These are phyloP conservation scores for Hydropsyche betteni DNA, from an alignment of 2,888 invertebrate species.

Conservation along the genomic window DNA sequence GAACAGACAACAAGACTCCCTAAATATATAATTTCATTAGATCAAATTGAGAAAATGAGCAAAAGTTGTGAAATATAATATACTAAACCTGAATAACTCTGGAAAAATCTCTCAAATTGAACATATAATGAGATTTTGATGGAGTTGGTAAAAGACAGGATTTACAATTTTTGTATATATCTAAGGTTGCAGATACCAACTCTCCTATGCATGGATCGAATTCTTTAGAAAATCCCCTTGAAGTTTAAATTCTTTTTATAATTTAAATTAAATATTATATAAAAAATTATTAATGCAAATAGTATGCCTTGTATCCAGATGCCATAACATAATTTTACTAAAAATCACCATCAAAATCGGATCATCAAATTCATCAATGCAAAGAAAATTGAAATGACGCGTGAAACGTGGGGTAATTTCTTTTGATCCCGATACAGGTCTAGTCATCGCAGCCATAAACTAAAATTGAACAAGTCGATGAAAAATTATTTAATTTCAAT, in stretches of 20 bases:
- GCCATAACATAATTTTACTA: slow-evolving; percentile 92
- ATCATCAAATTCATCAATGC: slow-evolving; percentile 91
- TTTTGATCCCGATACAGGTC: slow-evolving; percentile 82
- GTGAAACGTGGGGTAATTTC: slow-evolving; percentile 86
- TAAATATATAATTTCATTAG: slow-evolving; percentile 56
- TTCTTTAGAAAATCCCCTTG: slow-evolving; percentile 90
- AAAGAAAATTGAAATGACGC: slow-evolving; percentile 84
- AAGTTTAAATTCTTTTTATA: slow-evolving; percentile 43
- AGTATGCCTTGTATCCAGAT: slow-evolving; percentile 86
- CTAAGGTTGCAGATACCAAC: slow-evolving; percentile 85
- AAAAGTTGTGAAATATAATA: slow-evolving; percentile 26
- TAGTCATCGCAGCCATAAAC: slow-evolving; percentile 88
- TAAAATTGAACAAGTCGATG: slow-evolving; percentile 57
- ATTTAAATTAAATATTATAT: slow-evolving; percentile 28
- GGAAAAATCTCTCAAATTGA: slow-evolving; percentile 93
- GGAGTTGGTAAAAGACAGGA: slow-evolving; percentile 90
- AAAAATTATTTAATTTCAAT: slow-evolving; percentile 27
- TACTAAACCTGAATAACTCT: slow-evolving; percentile 82
- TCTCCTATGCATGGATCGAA: slow-evolving; percentile 93
- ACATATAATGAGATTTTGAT: slow-evolving; percentile 92
- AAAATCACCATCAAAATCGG: slow-evolving; percentile 85
- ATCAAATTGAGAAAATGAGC: slow-evolving; percentile 1
- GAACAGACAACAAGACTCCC: slow-evolving; percentile 91
- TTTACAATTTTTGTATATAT: slow-evolving; percentile 85
- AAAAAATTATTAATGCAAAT: slow-evolving; percentile 1